Percentiles rank a stretch among this genome's conserved stretches.
These are phyloP conservation scores for Circaetus cinerascens DNA, from an alignment of 2,113 vertebrate species.

Conservation along the genomic window DNA sequence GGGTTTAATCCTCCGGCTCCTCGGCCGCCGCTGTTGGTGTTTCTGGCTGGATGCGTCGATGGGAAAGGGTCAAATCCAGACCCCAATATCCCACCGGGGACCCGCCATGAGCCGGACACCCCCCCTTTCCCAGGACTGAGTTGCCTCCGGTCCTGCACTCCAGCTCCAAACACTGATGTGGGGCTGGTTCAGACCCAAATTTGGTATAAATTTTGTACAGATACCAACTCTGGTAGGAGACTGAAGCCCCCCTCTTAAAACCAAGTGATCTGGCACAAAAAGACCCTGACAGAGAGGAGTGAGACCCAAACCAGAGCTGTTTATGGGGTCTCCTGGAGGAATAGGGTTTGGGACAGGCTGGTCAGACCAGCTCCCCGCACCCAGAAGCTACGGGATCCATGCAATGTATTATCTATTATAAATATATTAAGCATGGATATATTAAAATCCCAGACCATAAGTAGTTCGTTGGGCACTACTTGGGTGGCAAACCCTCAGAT, in stretches of 20 bases:
- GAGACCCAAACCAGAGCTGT: not conserved
- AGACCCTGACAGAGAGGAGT: not conserved
- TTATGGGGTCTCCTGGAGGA: not conserved
- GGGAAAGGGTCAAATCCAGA: not conserved
- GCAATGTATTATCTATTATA: no score
- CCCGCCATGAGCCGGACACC: rapidly evolving
- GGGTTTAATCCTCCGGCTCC: not conserved
- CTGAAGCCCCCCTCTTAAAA: rapidly evolving
- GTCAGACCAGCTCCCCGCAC: not conserved
- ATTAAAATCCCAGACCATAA: not conserved
- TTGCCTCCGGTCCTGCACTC: not conserved
- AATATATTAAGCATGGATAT: not conserved
- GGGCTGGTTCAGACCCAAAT: not conserved
- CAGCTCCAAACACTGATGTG: not conserved
- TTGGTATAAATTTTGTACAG: not conserved
- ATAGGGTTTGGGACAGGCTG: rapidly evolving
- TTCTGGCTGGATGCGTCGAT: not conserved
- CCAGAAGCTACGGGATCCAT: not conserved
- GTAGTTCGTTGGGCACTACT: rapidly evolving
- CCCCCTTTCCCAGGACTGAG: not conserved
- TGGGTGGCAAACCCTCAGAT: not conserved
- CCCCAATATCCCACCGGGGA: rapidly evolving
- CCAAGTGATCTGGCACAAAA: no score
- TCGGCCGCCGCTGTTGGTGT: not conserved
- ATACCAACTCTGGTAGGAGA: no score